Base-by-base conservation (phyloP, 2,888 invertebrate species). In the Drosophila hawaiiensis region DNA sequence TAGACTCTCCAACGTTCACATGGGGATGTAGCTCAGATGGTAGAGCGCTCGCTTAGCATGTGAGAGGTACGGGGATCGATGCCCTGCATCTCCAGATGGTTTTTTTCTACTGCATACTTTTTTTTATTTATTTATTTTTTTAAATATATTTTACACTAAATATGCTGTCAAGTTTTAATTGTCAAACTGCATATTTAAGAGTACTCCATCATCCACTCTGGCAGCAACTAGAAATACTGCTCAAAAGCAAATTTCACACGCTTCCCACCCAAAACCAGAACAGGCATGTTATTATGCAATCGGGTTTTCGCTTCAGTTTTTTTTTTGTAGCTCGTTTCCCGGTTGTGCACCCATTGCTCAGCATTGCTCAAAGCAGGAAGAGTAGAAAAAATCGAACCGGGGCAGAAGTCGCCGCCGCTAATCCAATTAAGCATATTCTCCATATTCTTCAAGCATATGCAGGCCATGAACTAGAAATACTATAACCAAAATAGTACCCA, bases 11-110 rank as follows among this genome's bases (percentile, higher is more conserved):
- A 0, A 0, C 0, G 0, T 0, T 0, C 6, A 78, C 4, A 35
- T 10, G 93, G 92, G 93, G 92, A 91, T 92, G 93, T 93, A 92
- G 93, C 93, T 92, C 93, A 93, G 92, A 92, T 93, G 93, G 92
- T 93, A 92, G 93, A 93, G 92, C 92, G 92, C 92, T 93, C 93
- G 93, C 92, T 93, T 92, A 92, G 92, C 92, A 93, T 93, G 92
- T 91, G 92, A 93, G 92, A 93, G 93, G 93, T 93, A 92, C 91
- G 91, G 92, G 92, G 93, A 92, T 93, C 93, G 93, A 93, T 92
- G 91, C 93, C 92, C 92, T 91, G 92, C 92, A 91, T 92, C 92
- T 93, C 93, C 93, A 92, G 12, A 0, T 0, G 0, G 0, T 0
- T 25, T 28, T 35, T 47, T 25, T 7, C 7, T 22, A 4, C 9